Conservation (phyloP, 2,113 vertebrate genomes). For the Platysternon megacephalum region DNA sequence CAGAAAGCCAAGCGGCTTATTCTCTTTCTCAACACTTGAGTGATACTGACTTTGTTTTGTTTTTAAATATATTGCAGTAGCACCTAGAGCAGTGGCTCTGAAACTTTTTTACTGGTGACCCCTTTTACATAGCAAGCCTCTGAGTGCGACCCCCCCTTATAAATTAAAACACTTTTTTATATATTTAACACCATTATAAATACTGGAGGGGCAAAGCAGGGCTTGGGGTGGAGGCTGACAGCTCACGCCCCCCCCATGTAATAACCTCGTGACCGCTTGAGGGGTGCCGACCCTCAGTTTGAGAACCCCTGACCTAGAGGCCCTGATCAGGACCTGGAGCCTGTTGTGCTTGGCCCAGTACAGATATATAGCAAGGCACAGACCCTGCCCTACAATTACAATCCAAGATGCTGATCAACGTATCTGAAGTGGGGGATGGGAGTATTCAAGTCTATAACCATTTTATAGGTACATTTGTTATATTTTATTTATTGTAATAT, state of each 20-base stretch:
- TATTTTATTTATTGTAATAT: background rate
- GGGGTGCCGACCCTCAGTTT: too few species aligned
- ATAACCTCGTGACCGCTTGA: too few species aligned
- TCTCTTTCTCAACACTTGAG: background rate
- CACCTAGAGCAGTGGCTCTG: background rate
- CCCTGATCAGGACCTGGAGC: background rate
- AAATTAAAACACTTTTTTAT: too few species aligned
- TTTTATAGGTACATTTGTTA: background rate
- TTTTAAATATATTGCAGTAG: background rate
- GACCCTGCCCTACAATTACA: background rate
- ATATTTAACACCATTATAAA: too few species aligned
- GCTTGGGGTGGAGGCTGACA: too few species aligned
- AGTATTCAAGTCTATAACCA: background rate
- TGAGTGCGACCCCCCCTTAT: too few species aligned
- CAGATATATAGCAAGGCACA: background rate
- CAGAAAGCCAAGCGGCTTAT: background rate
- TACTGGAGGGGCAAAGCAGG: too few species aligned
- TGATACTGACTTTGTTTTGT: background rate
- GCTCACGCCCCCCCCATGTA: too few species aligned
- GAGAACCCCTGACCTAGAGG: background rate
- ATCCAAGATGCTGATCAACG: background rate
- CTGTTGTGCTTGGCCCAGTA: background rate
- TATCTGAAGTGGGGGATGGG: background rate
- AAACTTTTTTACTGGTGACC: too few species aligned
- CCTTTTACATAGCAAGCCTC: too few species aligned